These are phyloP conservation scores for Zele albiditarsus DNA, from an alignment of 2,888 invertebrate genomes.

Conservation along the genomic window DNA sequence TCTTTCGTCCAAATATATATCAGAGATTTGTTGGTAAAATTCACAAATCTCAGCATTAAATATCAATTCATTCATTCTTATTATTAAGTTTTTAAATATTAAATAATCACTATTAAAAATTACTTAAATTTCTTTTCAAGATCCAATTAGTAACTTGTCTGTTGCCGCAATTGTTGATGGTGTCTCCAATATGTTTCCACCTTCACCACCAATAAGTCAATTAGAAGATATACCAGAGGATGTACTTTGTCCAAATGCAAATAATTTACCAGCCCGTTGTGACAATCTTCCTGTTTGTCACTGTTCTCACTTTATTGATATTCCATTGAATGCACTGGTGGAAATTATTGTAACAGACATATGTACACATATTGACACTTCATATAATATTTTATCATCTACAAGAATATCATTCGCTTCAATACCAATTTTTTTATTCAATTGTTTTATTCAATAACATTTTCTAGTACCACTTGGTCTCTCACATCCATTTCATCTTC, in stretches of 20 bases:
- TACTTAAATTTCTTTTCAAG: background rate
- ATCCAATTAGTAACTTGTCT: constrained; percentile 36
- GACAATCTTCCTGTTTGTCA: constrained; percentile 66
- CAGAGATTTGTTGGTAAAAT: constrained; percentile 33
- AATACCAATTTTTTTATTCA: constrained; percentile 7
- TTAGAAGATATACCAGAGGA: constrained; percentile 83
- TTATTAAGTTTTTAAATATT: too few relatives aligned
- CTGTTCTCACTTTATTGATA: constrained; percentile 76
- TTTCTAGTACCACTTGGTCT: constrained; percentile 84
- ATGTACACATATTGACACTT: constrained; percentile 74
- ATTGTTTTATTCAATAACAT: background rate
- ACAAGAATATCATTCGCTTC: background rate
- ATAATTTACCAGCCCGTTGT: constrained; percentile 75
- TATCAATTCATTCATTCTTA: too few relatives aligned
- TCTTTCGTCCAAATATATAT: constrained; percentile 19
- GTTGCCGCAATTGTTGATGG: constrained; percentile 85
- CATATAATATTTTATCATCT: background rate
- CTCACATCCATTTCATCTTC: constrained; percentile 92
- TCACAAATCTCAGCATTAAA: background rate
- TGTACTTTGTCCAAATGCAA: constrained; percentile 83
- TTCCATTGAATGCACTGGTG: constrained; percentile 86
- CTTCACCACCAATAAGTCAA: constrained; percentile 87
- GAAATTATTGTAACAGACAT: constrained; percentile 90
- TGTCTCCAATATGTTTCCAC: constrained; percentile 84
- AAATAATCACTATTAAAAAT: background rate